Evolutionary conservation across 2,113 vertebrate species (phyloP), one percentile per base, ranked within the genome.

Genomic region (Coptodon rendalli): DNA sequence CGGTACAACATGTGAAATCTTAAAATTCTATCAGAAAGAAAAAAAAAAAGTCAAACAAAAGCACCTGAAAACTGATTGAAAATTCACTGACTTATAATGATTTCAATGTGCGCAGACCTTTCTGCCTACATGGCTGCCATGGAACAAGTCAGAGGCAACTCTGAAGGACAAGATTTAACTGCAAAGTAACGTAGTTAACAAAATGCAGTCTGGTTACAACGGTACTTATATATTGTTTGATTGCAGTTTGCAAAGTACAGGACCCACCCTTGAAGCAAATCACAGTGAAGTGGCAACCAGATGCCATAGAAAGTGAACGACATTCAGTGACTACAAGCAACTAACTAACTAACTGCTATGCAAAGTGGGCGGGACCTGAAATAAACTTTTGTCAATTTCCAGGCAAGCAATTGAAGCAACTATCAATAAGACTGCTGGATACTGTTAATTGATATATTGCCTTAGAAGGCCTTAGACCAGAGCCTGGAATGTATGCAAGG

Each of bases 91-190:
- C 38, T 71, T 71, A 43, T 16, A 43, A 27, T 71, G n/a, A 43
- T 27, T 71, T 71, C 22, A 45, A 10, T 24, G 38, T 71, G 16
- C 38, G 27, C 66, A 71, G 66, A 71, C 66, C 38, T 71, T 71
- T 71, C 66, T 71, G 66, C 38, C 38, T 71, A 43, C 66, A 66
- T 36, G 61, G 61, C 61, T n/a, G 61, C 61, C 6, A 36, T 66
- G 61, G 2, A 66, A 36, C 31, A 66, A 66, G 9, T 66, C 61
- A 66, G 31, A 66, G 31, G 61, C 31, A n/a, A 36, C 4, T 66
- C 34, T 68, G 34, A 68, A 68, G 19, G 19, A 38, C 61, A 38
- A 22, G 11, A 36, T 68, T 68, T 38, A 68, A 38, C 61, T 38
- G 19, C 34, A 38, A 66, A 13, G 34, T 38, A 66, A 13, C 31